These are phyloP conservation scores for Saccostrea glomerata DNA, from an alignment of 1,140 invertebrate species.

Conservation along the genomic window DNA sequence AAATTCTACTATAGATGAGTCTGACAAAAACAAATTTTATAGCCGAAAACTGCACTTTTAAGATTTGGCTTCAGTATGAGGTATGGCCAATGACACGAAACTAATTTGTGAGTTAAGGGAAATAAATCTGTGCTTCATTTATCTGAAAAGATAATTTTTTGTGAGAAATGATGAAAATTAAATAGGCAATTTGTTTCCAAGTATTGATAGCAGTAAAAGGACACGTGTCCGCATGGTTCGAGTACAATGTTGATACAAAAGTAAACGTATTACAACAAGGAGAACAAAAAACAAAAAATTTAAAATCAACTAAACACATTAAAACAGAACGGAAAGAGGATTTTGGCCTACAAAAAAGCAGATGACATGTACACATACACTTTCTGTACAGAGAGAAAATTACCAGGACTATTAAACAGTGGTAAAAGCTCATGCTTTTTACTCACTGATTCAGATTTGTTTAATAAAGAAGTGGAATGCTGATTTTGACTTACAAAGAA, in stretches of 20 bases:
- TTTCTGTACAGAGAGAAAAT: not conserved
- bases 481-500: not conserved
- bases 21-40: not conserved
- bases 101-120: not conserved
- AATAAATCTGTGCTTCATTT: not conserved
- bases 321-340: slow-evolving; percentile 7
- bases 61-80: not conserved
- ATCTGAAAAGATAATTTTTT: not conserved
- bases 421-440: not conserved
- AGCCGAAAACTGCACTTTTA: not conserved
- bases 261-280: not conserved
- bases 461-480: not conserved
- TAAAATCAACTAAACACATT: slow-evolving; percentile 34
- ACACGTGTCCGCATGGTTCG: not conserved
- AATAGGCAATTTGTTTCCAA: not conserved
- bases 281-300: not conserved
- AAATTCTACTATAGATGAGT: no score
- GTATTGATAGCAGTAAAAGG: not conserved
- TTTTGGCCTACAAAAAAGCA: not conserved
- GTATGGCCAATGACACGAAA: not conserved
- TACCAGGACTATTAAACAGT: not conserved
- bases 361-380: not conserved
- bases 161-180: not conserved
- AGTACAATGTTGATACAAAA: not conserved
- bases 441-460: not conserved